Evolutionary conservation across 2,113 vertebrate species (phyloP), one percentile per base, ranked within the genome.

Genomic region (Proteles cristata): DNA sequence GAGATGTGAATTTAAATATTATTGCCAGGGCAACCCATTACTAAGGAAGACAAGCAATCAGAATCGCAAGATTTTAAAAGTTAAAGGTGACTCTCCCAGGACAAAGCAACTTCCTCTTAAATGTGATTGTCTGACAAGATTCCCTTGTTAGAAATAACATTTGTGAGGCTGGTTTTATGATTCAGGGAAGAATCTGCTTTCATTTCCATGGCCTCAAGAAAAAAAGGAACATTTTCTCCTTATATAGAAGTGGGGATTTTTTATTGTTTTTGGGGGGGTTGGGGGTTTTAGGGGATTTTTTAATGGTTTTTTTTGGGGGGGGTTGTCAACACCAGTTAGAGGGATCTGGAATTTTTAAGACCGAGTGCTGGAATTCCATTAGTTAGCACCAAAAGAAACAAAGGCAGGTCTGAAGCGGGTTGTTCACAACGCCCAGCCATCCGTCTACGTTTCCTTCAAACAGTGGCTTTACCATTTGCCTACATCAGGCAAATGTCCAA

Each of bases 1-100:
- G 35, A 90, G 90, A 48, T 76, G 76, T 68, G 79, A 87, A 93
- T 96, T 95, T 96, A 91, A 93, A 97, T 95, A 73, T 19, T 95
- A 85, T 97, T 96, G 76, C 97, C 96, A 94, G 71, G 93, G 96
- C 76, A 97, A 97, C 94, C 1, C 80, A 61, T 92, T 94, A 35
- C 90, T 92, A 95, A 84, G 35, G 76, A 65, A 97, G 94, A 96
- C 92, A 92, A 83, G 97, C 55, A 28, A 80, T 83, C 83, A 73
- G 83, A 92, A 83, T 76, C 55, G 3, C 61, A 68, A 73, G 95
- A 65, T 92, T 92, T 93, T 63, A 11, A 73, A 93, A 95, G 73
- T 28, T 83, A 92, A 93, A 97, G 94, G 80, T 96, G 87, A 76
- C 76, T 92, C 90, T 84, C 83, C 5, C 7, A 48, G 84, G 87